Percentiles rank a stretch among this genome's conserved stretches.
Evolutionary conservation across 2,113 vertebrate species (phyloP).

Genomic region (Chionis minor): DNA sequence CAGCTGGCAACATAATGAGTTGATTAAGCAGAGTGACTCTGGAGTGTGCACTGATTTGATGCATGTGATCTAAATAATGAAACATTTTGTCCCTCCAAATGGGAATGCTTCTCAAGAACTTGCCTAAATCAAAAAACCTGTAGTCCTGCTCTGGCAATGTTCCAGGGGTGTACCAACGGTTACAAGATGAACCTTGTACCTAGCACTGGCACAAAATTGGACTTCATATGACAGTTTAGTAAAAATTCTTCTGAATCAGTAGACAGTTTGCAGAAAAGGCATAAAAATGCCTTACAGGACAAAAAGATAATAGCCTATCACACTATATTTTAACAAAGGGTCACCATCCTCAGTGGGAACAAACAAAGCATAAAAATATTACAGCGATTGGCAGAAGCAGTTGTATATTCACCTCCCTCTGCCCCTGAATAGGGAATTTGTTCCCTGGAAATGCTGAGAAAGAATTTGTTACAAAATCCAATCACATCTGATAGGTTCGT

Average conservation of each 20-base stretch:
- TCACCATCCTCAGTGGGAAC: background rate
- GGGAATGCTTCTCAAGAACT: background rate
- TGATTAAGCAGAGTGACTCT: slow-evolving; percentile 10
- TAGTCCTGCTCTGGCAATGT: background rate
- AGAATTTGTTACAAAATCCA: background rate
- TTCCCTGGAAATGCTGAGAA: background rate
- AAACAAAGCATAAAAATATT: background rate
- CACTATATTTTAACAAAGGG: background rate
- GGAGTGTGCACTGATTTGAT: background rate
- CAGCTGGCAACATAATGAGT: background rate
- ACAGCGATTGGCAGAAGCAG: background rate
- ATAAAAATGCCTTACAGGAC: background rate
- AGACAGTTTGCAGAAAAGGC: background rate
- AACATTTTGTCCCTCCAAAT: background rate
- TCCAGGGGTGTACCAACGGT: background rate
- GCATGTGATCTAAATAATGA: background rate
- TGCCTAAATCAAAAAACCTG: background rate
- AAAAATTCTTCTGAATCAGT: background rate
- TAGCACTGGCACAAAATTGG: background rate
- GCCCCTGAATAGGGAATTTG: background rate
- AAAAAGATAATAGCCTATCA: background rate
- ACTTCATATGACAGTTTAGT: background rate
- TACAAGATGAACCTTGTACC: background rate
- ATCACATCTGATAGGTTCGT: background rate
- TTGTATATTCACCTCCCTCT: background rate